Evolutionary conservation across 2,797 vertebrate species (phyloP).

Genomic region (Corythornis leucogaster): DNA sequence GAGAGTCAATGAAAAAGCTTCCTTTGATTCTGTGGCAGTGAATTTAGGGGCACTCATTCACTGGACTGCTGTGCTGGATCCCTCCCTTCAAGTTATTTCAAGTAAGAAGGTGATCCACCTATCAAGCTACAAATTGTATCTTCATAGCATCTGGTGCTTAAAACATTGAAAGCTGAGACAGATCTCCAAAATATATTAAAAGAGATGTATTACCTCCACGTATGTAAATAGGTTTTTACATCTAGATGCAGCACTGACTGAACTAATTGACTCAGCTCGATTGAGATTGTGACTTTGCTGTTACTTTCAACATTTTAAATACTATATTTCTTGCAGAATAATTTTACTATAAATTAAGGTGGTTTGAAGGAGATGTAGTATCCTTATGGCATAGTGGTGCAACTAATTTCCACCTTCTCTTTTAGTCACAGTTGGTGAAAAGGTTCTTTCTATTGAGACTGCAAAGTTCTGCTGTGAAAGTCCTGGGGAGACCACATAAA

Average conservation of each 20-base stretch:
- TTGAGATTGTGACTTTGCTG: neutral
- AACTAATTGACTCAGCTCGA: neutral
- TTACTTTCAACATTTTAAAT: neutral
- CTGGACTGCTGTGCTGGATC: neutral
- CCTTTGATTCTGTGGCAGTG: neutral
- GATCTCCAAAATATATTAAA: neutral
- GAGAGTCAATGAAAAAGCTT: neutral
- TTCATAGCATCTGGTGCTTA: neutral
- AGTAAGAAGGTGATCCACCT: rapidly evolving
- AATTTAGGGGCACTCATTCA: neutral
- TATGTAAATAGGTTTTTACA: neutral
- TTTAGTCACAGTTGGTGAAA: neutral
- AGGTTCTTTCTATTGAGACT: neutral
- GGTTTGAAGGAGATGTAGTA: neutral
- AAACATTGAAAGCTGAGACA: neutral
- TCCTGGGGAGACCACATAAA: neutral
- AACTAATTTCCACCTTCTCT: neutral
- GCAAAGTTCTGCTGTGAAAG: neutral
- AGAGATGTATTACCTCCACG: neutral
- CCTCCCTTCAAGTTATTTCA: neutral
- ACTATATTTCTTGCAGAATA: neutral
- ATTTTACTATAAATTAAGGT: neutral
- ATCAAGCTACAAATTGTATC: neutral
- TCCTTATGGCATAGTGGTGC: neutral
- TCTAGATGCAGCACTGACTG: neutral